Evolutionary conservation across 2,888 invertebrate species (phyloP), one percentile per base, ranked within the genome.

Genomic region (Trissolcus brochymenae): DNA sequence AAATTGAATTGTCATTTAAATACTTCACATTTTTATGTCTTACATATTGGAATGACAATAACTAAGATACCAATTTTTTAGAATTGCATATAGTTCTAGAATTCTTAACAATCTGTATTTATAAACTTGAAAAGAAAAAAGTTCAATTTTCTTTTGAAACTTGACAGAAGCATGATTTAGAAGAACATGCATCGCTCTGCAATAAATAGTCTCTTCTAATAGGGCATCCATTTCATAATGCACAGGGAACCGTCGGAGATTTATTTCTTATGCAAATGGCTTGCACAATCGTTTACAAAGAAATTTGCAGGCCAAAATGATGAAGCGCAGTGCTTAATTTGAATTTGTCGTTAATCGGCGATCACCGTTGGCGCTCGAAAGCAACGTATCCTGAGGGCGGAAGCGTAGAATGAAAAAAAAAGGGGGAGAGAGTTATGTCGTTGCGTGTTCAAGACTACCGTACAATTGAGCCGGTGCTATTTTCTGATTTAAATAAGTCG

Each of bases 401-500:
- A 62, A 43, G 25, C 59, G 35, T 16, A 46, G 41, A 25, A 55
- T 29, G 56, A 65, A 65, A 65, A 60, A 61, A 60, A 65, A 51
- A 35, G 11, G 9, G 9, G 9, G 6, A 51, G 35, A 70, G 54
- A 41, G 54, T 35, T 17, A 13, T 40, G 19, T 7, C 57, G 51
- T 73, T 59, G 74, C 57, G 51, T 51, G 64, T 50, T 72, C 43
- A 56, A 62, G 35, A 35, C 9, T 11, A 11, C 9, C 9, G 35
- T 11, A 11, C 35, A 35, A 35, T 35, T 11, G 35, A 35, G 35
- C 35, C 35, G 35, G 11, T 11, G 9, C 35, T 11, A 35, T 35
- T 35, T 35, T 35, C 35, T 81, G 82, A 85, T 84, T 85, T 83
- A 81, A 86, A 87, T 84, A 84, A 85, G 82, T 81, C 62, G 64